These are phyloP conservation scores for Heteromurus nitidus DNA, from an alignment of 2,888 invertebrate species.

Conservation along the genomic window DNA sequence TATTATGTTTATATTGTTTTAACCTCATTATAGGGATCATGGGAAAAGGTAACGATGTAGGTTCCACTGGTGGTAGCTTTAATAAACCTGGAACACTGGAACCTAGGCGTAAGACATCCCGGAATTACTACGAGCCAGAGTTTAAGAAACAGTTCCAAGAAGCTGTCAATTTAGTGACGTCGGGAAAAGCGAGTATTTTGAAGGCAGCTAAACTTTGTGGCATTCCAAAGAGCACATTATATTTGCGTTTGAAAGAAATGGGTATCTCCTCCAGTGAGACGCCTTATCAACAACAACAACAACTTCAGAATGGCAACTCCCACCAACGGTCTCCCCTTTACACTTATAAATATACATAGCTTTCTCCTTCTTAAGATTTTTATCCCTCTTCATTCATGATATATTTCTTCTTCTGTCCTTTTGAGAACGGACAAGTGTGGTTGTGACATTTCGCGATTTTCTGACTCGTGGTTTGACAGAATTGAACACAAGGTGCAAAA, in stretches of 20 bases:
- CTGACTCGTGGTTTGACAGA: slow-evolving; percentile 33
- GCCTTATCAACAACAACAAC: slow-evolving; percentile 65
- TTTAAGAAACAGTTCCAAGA: slow-evolving; percentile 70
- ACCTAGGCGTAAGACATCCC: slow-evolving; percentile 67
- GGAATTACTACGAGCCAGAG: slow-evolving; percentile 67
- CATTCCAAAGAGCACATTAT: slow-evolving; percentile 72
- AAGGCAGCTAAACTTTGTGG: slow-evolving; percentile 69
- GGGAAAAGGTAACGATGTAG: slow-evolving; percentile 63
- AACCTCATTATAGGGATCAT: slow-evolving; percentile 35
- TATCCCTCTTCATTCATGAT: slow-evolving; percentile 14
- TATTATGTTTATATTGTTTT: slow-evolving; percentile 42
- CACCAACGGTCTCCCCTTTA: slow-evolving; percentile 65
- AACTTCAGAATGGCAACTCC: slow-evolving; percentile 64
- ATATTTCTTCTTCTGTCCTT: slow-evolving; percentile 26
- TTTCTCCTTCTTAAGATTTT: slow-evolving; percentile 42
- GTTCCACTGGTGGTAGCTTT: slow-evolving; percentile 60
- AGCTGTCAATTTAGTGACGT: slow-evolving; percentile 68
- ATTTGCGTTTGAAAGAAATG: slow-evolving; percentile 71
- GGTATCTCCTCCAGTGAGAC: slow-evolving; percentile 70
- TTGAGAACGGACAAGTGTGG: neutral
- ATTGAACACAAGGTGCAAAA: slow-evolving; percentile 57
- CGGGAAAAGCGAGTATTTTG: slow-evolving; percentile 70
- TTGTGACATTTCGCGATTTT: neutral
- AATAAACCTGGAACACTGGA: slow-evolving; percentile 45
- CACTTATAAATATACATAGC: slow-evolving; percentile 12